Evolutionary conservation across 2,113 vertebrate species (phyloP).

Genomic region (Rhea pennata): DNA sequence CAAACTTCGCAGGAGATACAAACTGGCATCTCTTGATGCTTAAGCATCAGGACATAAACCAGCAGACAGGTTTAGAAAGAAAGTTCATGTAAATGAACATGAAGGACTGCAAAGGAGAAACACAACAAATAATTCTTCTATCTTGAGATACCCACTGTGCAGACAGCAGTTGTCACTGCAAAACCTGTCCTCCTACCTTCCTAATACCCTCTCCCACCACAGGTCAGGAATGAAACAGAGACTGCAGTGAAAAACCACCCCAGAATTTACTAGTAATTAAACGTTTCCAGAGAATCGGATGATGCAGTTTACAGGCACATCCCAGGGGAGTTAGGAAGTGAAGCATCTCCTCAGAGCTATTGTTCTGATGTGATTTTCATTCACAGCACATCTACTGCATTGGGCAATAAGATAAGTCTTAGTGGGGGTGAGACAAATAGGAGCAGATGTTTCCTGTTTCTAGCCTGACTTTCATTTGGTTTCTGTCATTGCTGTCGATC

Average conservation of each 20-base stretch:
- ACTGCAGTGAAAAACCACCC: background rate
- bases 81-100: background rate
- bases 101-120: background rate
- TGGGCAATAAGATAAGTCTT: conserved; percentile 60
- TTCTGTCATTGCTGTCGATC: conserved; percentile 46
- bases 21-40: background rate
- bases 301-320: conserved; percentile 25
- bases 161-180: background rate
- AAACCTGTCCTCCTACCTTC: background rate
- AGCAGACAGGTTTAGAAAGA: background rate
- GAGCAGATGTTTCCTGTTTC: conserved; percentile 71
- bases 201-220: background rate
- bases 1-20: background rate
- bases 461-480: conserved; percentile 65
- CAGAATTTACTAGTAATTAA: conserved; percentile 19
- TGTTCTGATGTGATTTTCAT: conserved; percentile 60
- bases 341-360: conserved; percentile 44
- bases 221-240: background rate
- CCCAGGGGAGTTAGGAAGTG: conserved; percentile 25
- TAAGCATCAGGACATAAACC: background rate
- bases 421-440: conserved; percentile 60
- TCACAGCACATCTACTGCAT: conserved; percentile 31
- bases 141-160: background rate
- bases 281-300: background rate
- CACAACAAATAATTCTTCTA: background rate